Conservation (phyloP, 2,113 vertebrate species). For the Erythrocercus mccallii region DNA sequence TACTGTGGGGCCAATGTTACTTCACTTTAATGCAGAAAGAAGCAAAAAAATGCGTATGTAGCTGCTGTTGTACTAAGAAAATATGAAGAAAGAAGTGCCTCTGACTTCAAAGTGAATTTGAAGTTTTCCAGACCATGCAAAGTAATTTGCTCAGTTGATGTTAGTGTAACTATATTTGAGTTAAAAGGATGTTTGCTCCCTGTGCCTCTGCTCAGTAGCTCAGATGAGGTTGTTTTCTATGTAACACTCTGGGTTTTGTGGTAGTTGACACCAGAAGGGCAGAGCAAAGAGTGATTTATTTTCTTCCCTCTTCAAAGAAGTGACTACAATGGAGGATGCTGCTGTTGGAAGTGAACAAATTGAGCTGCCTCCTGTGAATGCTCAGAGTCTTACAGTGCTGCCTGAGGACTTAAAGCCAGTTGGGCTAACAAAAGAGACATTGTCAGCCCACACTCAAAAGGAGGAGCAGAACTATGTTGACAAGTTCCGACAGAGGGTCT, state of each 20-base stretch:
- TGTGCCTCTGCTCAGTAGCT: background rate
- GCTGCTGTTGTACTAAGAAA: background rate
- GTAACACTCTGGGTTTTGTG: background rate
- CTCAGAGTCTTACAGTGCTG: background rate
- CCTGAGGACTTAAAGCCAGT: slow-evolving; percentile 69
- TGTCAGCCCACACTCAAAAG: slow-evolving; percentile 88
- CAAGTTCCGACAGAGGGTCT: slow-evolving; percentile 78
- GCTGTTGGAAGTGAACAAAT: slow-evolving; percentile 72
- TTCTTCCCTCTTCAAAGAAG: slow-evolving; percentile 68
- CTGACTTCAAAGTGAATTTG: background rate
- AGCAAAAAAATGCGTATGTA: background rate
- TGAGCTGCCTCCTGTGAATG: slow-evolving; percentile 56
- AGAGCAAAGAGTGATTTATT: background rate
- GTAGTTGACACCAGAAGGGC: background rate
- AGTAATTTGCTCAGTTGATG: background rate
- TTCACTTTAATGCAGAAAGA: background rate
- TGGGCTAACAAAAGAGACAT: slow-evolving; percentile 82
- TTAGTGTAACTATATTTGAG: background rate
- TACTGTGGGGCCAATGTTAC: background rate
- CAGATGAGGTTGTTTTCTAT: background rate
- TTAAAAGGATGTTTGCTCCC: background rate
- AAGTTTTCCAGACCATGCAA: background rate
- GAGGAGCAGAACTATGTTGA: slow-evolving; percentile 88
- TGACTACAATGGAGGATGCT: slow-evolving; percentile 77
- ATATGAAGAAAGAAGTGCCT: background rate